Conservation (phyloP, 2,888 invertebrate species). For the Ochropleura plecta region DNA sequence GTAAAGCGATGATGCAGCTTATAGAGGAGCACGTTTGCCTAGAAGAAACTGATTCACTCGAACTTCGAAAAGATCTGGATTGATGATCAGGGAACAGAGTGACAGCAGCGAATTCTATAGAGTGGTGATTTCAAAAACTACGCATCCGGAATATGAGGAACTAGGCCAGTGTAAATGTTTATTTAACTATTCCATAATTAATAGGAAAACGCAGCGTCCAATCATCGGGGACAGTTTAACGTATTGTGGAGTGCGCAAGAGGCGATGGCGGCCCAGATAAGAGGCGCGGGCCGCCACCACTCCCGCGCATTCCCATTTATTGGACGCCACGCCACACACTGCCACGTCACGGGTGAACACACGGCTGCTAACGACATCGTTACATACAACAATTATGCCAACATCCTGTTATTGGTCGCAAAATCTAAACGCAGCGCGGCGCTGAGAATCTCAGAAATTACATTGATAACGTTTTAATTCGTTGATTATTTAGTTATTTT, state of each 20-base stretch:
- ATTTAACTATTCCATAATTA: not conserved
- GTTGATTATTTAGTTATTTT: not conserved
- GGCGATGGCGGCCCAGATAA: constrained; percentile 38
- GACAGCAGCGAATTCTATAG: no score
- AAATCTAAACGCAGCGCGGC: not conserved
- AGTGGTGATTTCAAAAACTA: not conserved
- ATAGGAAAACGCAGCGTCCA: not conserved
- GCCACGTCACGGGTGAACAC: constrained; percentile 47
- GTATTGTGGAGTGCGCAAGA: constrained; percentile 7
- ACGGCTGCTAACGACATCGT: constrained; percentile 25
- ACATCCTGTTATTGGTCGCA: constrained; percentile 17
- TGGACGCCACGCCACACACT: constrained; percentile 43
- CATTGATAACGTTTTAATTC: not conserved
- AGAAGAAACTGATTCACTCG: no score
- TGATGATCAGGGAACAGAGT: no score
- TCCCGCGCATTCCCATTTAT: constrained; percentile 38
- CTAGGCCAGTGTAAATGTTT: not conserved
- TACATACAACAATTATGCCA: constrained; percentile 23
- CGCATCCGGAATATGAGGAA: not conserved
- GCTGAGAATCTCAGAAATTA: not conserved
- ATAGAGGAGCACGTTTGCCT: no score
- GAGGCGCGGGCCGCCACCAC: constrained; percentile 28
- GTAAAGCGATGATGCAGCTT: no score
- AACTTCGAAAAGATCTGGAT: no score
- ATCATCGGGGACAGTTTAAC: constrained; percentile 5